These are phyloP conservation scores for Myiotriccus ornatus DNA, from an alignment of 2,797 vertebrate genomes.

Conservation along the genomic window DNA sequence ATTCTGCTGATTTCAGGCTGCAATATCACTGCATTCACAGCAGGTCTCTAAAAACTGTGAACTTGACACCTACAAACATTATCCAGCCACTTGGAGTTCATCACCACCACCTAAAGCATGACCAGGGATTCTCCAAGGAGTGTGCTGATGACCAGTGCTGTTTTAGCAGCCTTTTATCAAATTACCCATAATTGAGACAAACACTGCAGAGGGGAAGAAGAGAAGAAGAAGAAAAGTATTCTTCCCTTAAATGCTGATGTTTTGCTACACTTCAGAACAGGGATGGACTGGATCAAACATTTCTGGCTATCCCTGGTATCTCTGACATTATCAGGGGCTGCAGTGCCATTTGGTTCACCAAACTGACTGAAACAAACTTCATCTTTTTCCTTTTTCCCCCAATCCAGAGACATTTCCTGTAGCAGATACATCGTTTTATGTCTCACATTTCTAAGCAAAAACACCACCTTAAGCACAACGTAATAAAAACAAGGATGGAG, in stretches of 20 bases:
- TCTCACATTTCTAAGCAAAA: not conserved
- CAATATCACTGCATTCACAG: not conserved
- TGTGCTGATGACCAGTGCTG: accelerated
- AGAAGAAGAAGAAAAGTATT: not conserved
- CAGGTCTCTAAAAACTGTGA: not conserved
- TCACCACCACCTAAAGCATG: accelerated
- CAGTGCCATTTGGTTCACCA: not conserved
- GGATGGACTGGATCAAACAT: not conserved
- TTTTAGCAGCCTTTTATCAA: not conserved
- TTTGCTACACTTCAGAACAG: not conserved
- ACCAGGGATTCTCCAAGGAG: not conserved
- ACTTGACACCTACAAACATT: not conserved
- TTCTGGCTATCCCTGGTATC: not conserved
- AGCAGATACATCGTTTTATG: not conserved
- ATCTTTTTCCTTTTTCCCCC: not conserved
- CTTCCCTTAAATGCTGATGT: not conserved
- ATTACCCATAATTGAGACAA: not conserved
- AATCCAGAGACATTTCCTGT: accelerated
- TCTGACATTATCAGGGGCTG: not conserved
- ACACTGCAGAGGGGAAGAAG: not conserved
- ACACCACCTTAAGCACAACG: not conserved
- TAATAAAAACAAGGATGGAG: not conserved
- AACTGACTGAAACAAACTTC: not conserved
- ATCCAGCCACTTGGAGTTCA: not conserved
- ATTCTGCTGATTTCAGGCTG: not conserved